Evolutionary conservation across 2,888 invertebrate genomes (phyloP).

Genomic region (Bembecia ichneumoniformis): DNA sequence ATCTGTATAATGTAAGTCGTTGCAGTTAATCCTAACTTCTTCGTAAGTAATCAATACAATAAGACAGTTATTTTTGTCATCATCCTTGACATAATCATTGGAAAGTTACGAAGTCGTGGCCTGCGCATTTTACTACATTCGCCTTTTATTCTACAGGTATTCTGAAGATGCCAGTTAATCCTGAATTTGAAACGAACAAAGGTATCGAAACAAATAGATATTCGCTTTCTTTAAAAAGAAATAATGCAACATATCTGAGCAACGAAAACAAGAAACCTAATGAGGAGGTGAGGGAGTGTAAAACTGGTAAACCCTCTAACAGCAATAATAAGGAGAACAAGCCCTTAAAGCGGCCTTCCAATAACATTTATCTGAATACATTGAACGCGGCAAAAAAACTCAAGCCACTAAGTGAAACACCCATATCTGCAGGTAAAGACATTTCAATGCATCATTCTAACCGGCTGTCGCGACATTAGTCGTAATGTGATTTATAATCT

Average conservation of each 20-base stretch:
- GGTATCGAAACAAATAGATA: slow-evolving; percentile 55
- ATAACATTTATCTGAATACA: slow-evolving; percentile 48
- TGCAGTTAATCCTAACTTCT: slow-evolving; percentile 41
- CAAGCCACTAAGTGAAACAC: slow-evolving; percentile 43
- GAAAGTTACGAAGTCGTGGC: slow-evolving; percentile 32
- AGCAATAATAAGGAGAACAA: slow-evolving; percentile 55
- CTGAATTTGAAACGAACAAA: slow-evolving; percentile 56
- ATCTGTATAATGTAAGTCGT: slow-evolving; percentile 64
- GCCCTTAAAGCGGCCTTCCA: slow-evolving; percentile 47
- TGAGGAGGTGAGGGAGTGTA: slow-evolving; percentile 31
- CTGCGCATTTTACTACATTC: slow-evolving; percentile 4
- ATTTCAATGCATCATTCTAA: not conserved
- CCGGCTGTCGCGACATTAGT: not conserved
- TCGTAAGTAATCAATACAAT: slow-evolving; percentile 41
- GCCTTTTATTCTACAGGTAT: slow-evolving; percentile 45
- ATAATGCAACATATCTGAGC: slow-evolving; percentile 54
- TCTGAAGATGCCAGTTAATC: slow-evolving; percentile 72
- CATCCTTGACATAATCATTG: slow-evolving; percentile 53
- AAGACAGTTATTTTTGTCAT: slow-evolving; percentile 17
- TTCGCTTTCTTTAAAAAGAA: slow-evolving; percentile 55
- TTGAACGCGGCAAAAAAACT: slow-evolving; percentile 56
- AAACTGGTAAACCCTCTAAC: slow-evolving; percentile 23
- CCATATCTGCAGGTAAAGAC: slow-evolving; percentile 36
- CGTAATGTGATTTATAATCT: not conserved
- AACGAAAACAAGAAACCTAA: slow-evolving; percentile 37